These are phyloP conservation scores for Haliclystus octoradiatus DNA, from an alignment of 30 jellyfish, hydroid and myxozoan species.

Conservation along the genomic window DNA sequence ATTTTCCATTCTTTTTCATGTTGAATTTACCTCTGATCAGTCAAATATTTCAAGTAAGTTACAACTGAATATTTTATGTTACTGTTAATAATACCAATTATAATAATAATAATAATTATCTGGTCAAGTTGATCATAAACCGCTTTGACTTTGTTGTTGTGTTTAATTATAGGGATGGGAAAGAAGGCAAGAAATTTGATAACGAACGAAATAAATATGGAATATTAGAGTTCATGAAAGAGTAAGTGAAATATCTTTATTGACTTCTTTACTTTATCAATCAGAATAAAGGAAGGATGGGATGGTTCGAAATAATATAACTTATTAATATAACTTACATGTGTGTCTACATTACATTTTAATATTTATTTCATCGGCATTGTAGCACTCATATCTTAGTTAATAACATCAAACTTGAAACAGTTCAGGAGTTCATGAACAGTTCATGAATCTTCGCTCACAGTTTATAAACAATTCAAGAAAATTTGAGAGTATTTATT, in stretches of 20 bases:
- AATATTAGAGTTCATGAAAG: slow-evolving; percentile 40
- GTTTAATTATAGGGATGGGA: slow-evolving; percentile 29
- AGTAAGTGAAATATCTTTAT: slow-evolving; percentile 10
- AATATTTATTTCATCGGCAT: too few relatives aligned
- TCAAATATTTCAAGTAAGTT: slow-evolving; percentile 61
- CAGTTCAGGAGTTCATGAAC: too few relatives aligned
- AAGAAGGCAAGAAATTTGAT: slow-evolving; percentile 36
- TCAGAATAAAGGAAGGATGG: too few relatives aligned
- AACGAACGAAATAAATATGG: slow-evolving; percentile 55
- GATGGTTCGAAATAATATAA: too few relatives aligned
- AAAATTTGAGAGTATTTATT: too few relatives aligned
- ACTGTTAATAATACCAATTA: not conserved
- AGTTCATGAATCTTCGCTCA: too few relatives aligned
- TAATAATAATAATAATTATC: not conserved
- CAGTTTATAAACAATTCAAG: too few relatives aligned
- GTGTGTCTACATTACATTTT: too few relatives aligned
- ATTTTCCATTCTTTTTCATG: not conserved
- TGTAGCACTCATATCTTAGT: too few relatives aligned
- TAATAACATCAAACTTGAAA: too few relatives aligned
- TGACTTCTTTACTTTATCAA: not conserved
- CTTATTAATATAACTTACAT: too few relatives aligned
- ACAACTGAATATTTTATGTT: not conserved
- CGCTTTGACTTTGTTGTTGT: not conserved
- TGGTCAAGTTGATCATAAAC: not conserved
- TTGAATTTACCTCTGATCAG: slow-evolving; percentile 7